Base-by-base conservation (phyloP, 2,797 vertebrate genomes). In the Calcarius lapponicus region DNA sequence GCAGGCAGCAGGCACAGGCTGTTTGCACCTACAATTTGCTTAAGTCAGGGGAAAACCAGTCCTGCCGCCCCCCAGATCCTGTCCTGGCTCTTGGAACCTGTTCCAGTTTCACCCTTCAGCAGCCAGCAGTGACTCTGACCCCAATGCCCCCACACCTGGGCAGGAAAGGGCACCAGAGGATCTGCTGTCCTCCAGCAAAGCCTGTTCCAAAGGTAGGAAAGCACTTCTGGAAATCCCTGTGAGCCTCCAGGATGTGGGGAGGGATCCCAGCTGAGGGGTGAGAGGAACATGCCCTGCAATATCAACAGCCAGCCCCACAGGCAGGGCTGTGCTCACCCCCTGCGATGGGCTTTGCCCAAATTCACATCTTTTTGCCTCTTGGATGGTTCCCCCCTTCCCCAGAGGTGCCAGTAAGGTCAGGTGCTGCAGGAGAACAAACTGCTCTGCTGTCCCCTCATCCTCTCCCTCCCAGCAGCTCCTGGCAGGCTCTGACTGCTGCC, bases 301-400 rank as follows among this genome's bases (percentile, higher is more conserved):
- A 47, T 28, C 11, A 2, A 25, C 50, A 69, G 12, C 36, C 3
- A 0, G 34, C 11, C 48, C 31, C 64, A 38, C 0, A 1, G 38
- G 8, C 3, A 6, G 61, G 53, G 53, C 50, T 56, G n/a, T 4
- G 11, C 9, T 21, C 62, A 47, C 22, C 32, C 31, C 47, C 4
- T n/a, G 0, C 40, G 9, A 6, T 2, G 10, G 34, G 7, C 36
- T 6, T 3, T 50, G 53, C 43, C 51, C 32, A 34, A n/a, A 9
- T 26, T 86, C 22, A 32, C 26, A 31, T 32, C 15, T 36, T 60
- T 67, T n/a, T 53, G 62, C 28, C 38, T 40, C 66, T 32, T 13
- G n/a, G 60, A 32, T 11, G 22, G 19, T 10, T 71, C 4, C 47
- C 36, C 20, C 48, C 24, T 67, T 51, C 13, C 45, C 22, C 17